phyloP scores from a whole-genome alignment of 2,113 vertebrate genomes.

The Pycnonotus jocosus region DNA sequence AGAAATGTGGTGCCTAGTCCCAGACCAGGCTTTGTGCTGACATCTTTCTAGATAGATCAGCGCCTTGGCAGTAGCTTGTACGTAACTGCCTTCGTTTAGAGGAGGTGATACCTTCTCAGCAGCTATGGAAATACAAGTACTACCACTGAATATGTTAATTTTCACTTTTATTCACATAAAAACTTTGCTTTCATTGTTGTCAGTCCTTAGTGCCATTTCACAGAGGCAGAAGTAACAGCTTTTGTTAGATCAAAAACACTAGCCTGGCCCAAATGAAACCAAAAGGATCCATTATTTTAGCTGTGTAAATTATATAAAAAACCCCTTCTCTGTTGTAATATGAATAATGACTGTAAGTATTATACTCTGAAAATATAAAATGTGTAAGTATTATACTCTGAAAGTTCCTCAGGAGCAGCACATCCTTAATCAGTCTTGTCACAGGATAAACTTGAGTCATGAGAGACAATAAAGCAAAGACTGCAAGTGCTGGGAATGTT shows the following conservation, averaged over 20 bases:
- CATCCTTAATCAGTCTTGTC: background rate
- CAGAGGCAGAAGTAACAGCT: background rate
- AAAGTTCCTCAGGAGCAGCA: background rate
- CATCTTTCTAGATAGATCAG: background rate
- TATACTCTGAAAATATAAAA: background rate
- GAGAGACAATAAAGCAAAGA: fast-evolving
- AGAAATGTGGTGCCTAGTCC: background rate
- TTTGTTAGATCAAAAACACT: background rate
- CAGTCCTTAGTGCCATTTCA: background rate
- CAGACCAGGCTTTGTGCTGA: background rate
- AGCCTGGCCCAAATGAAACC: background rate
- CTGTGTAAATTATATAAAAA: background rate
- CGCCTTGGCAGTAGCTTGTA: background rate
- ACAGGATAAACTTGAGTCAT: background rate
- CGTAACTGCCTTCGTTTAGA: background rate
- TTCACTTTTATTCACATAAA: background rate
- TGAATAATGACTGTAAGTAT: background rate
- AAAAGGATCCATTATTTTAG: background rate
- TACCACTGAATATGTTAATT: background rate
- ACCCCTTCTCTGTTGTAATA: background rate
- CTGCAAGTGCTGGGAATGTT: fast-evolving
- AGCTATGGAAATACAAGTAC: background rate
- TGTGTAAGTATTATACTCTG: background rate
- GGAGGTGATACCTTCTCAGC: background rate
- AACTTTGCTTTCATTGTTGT: background rate